Conservation (phyloP, 2,113 vertebrate genomes). For the Nestor notabilis region DNA sequence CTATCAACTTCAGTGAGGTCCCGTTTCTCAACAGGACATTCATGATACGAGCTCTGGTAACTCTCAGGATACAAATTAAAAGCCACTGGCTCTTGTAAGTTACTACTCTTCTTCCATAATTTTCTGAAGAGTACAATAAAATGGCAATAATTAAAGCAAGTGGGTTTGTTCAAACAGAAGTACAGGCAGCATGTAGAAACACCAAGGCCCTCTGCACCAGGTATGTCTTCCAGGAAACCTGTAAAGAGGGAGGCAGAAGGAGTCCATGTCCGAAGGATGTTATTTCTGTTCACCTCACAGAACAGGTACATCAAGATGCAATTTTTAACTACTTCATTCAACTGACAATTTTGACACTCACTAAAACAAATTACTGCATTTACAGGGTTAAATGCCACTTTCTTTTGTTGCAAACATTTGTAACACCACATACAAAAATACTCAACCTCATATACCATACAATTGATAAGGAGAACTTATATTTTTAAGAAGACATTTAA, state of each 20-base stretch:
- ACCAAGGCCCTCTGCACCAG: background rate
- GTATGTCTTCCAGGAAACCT: background rate
- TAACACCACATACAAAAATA: background rate
- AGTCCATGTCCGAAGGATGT: background rate
- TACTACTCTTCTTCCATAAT: background rate
- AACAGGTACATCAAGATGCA: background rate
- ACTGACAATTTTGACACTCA: background rate
- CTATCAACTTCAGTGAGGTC: background rate
- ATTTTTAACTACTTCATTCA: background rate
- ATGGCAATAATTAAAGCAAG: background rate
- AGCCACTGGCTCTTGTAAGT: background rate
- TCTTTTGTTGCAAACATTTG: background rate
- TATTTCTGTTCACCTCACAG: background rate
- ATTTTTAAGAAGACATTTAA: background rate
- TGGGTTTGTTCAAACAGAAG: background rate
- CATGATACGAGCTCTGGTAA: background rate
- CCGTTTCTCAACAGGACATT: background rate
- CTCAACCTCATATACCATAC: background rate
- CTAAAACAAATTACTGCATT: background rate
- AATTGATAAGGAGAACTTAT: background rate
- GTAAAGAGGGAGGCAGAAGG: background rate
- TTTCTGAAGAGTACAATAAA: background rate
- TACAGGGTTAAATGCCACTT: background rate
- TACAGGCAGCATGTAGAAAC: background rate
- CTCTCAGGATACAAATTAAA: background rate